phyloP scores from a whole-genome alignment of 2,797 vertebrate genomes.

The Semaprochilodus insignis region DNA sequence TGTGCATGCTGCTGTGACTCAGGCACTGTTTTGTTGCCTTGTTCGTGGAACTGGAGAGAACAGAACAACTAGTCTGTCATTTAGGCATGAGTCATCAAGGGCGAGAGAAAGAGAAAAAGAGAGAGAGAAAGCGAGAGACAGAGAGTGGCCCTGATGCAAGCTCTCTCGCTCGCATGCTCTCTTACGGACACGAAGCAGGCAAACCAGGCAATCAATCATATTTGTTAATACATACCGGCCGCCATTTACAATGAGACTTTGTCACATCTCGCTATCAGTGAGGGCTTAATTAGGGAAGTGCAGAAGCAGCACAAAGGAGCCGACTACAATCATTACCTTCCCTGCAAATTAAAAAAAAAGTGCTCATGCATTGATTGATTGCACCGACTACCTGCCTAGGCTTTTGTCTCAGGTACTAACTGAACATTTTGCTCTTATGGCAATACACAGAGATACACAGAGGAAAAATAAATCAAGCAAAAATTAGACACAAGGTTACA shows the following conservation, averaged over 20 bases:
- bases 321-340: constrained; percentile 44
- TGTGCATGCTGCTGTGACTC: constrained; percentile 43
- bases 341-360: constrained; percentile 1
- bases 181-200: constrained; percentile 49
- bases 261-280: constrained; percentile 34
- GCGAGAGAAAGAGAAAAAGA: neutral
- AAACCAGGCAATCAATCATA: constrained; percentile 58
- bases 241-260: constrained; percentile 40
- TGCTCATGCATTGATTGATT: constrained; percentile 51
- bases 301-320: constrained; percentile 53
- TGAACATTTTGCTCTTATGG: constrained; percentile 29
- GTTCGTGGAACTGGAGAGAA: constrained; percentile 62
- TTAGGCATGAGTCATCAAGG: constrained; percentile 66
- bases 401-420: constrained; percentile 14
- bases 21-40: constrained; percentile 58
- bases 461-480: constrained; percentile 23
- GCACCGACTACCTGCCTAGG: constrained; percentile 20
- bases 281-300: constrained; percentile 49
- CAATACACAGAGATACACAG: neutral
- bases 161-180: constrained; percentile 35
- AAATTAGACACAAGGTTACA: constrained; percentile 24
- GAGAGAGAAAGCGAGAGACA: constrained; percentile 5
- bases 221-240: constrained; percentile 54
- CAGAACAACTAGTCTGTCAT: constrained; percentile 66
- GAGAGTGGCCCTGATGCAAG: constrained; percentile 2